Base-by-base conservation (phyloP, 1,140 invertebrate species). In the Gerris buenoi region DNA sequence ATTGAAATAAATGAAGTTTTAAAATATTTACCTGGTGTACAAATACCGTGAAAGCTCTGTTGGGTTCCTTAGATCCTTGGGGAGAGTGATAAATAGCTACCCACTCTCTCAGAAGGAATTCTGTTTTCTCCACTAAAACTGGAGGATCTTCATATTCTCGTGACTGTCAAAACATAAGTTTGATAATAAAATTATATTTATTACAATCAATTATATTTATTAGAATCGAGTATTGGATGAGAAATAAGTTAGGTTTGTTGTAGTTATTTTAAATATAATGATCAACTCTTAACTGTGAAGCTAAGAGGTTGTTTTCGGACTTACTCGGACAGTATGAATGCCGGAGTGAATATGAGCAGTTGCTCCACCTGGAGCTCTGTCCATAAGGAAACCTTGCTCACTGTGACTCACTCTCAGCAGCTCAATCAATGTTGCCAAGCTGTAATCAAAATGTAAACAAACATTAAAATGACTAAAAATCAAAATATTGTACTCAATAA, bases 71-170 rank as follows among this genome's bases (percentile, higher is more conserved):
- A 0, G 87, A 86, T 18, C 88, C 84, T 18, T 82, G 81, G 1
- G 90, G 86, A 25, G 85, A 87, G 74, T 94, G 86, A 74, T 95
- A 95, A 74, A 97, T 86, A 23, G 82, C 85, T 1, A 98, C 90
- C 97, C 97, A 99, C 75, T 99, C 96, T 18, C 93, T 82, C 5
- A 99, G 79, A 1, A 99, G 78, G 70, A 84, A 92, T 75, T 98
- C 95, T 0, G 95, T 96, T 76, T 98, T 98, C 73, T 97, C 95
- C 72, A 93, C 87, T 3, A 99, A 79, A 14, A 91, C 93, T 2
- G 90, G 91, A 18, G 95, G 94, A 81, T 98, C 95, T 74, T 96
- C 93, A 71, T 88, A 93, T 67, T 96, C 92, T 64, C 90, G 83
- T 25, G 90, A 86, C 82, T 93, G 82, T 22, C 79, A 76, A 46